Evolutionary conservation across 2,113 vertebrate species (phyloP).

Genomic region (Menidia beryllina): DNA sequence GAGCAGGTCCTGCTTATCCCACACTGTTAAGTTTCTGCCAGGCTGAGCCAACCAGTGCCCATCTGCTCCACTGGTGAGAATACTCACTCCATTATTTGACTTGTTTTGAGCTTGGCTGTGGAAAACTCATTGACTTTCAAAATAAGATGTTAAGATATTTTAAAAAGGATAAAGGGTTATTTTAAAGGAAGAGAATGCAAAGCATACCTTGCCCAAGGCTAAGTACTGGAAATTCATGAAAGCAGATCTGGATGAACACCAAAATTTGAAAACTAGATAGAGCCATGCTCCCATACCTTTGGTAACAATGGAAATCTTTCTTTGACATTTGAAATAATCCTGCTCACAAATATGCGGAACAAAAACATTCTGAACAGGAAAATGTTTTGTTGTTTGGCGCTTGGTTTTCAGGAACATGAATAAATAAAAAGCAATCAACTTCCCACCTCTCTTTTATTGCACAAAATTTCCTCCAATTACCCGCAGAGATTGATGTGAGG

Average conservation of each 20-base stretch:
- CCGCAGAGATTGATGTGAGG: slow-evolving; percentile 43
- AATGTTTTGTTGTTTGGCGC: slow-evolving; percentile 24
- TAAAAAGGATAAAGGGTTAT: slow-evolving; percentile 53
- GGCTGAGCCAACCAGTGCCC: slow-evolving; percentile 76
- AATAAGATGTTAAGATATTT: slow-evolving; percentile 55
- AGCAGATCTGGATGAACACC: background rate
- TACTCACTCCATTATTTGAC: slow-evolving; percentile 77
- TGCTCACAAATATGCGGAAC: background rate
- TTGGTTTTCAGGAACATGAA: slow-evolving; percentile 50
- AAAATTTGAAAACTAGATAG: background rate
- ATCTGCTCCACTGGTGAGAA: slow-evolving; percentile 77
- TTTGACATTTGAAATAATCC: background rate
- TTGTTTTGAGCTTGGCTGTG: slow-evolving; percentile 68
- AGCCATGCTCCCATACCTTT: background rate
- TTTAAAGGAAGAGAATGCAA: slow-evolving; percentile 1
- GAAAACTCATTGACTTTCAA: slow-evolving; percentile 68
- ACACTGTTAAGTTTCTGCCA: slow-evolving; percentile 72
- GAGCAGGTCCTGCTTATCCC: slow-evolving; percentile 61
- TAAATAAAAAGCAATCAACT: slow-evolving; percentile 41
- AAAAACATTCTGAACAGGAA: slow-evolving; percentile 6
- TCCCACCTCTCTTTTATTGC: slow-evolving; percentile 47
- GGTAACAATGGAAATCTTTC: background rate
- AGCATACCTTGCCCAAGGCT: background rate
- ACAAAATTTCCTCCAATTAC: slow-evolving; percentile 38
- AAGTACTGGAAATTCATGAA: background rate